Evolutionary conservation across 2,888 invertebrate genomes (phyloP).

Genomic region (Serripes groenlandicus): DNA sequence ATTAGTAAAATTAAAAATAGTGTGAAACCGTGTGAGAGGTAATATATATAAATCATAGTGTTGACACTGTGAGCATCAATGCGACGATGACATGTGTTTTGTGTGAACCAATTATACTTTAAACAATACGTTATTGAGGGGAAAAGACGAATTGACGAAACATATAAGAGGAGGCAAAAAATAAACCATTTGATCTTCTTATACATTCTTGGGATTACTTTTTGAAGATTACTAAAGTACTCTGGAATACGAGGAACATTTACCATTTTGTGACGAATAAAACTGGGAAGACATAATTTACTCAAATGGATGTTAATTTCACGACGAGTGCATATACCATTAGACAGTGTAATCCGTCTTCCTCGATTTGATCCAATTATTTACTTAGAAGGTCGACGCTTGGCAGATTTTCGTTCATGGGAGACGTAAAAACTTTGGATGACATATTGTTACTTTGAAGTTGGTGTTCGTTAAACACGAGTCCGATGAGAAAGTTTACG

Average conservation of each 20-base stretch:
- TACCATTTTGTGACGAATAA: neutral
- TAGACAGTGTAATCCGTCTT: neutral
- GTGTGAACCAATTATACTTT: too few relatives aligned
- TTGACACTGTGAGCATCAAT: too few relatives aligned
- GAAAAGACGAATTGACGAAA: too few relatives aligned
- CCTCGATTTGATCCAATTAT: slow-evolving; percentile 6
- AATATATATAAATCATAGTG: too few relatives aligned
- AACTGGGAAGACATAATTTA: neutral
- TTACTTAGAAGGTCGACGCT: neutral
- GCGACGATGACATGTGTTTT: too few relatives aligned
- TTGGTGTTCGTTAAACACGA: neutral
- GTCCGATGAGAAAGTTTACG: too few relatives aligned
- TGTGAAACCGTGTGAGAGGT: too few relatives aligned
- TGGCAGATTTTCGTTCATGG: neutral
- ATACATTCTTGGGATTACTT: neutral
- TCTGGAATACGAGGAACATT: neutral
- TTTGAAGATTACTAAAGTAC: neutral
- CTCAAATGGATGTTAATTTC: neutral
- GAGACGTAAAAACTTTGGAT: neutral
- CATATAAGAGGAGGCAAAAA: too few relatives aligned
- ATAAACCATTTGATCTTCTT: too few relatives aligned
- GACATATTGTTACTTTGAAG: neutral
- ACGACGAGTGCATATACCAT: neutral
- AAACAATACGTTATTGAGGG: too few relatives aligned
- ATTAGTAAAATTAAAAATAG: too few relatives aligned